These are phyloP conservation scores for Mythimna vitellina DNA, from an alignment of 2,888 invertebrate genomes.

Conservation along the genomic window DNA sequence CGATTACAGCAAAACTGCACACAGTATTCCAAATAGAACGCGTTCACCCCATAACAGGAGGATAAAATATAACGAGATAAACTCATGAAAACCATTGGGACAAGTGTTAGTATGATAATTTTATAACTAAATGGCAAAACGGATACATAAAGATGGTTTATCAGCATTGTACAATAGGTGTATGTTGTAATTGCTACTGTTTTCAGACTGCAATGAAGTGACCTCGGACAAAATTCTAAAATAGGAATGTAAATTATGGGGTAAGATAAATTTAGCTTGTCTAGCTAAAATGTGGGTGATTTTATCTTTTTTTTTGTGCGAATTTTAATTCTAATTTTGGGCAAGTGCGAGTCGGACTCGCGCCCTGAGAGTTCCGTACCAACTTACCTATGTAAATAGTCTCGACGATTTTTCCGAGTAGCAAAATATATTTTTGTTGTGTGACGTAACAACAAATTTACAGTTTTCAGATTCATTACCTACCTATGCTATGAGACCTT, in stretches of 20 bases:
- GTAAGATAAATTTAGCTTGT: constrained; percentile 4
- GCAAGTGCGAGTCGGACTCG: no score
- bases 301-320: neutral
- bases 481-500: no score
- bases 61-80: constrained; percentile 37
- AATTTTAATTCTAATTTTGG: neutral
- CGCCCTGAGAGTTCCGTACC: no score
- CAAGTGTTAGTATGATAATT: constrained; percentile 48
- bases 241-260: neutral
- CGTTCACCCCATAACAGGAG: constrained; percentile 30
- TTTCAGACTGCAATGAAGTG: constrained; percentile 13
- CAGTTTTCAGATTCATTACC: no score
- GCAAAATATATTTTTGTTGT: no score
- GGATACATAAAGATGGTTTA: constrained; percentile 25
- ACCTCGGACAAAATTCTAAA: constrained; percentile 20
- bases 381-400: no score
- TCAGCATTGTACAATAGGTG: constrained; percentile 31
- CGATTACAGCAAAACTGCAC: neutral
- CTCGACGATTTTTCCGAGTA: no score
- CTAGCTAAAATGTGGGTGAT: neutral
- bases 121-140: constrained; percentile 20
- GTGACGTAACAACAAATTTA: no score
- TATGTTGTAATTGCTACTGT: constrained; percentile 29
- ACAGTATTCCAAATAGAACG: constrained; percentile 34
- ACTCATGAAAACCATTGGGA: constrained; percentile 39